Conservation (phyloP, 2,797 vertebrate species). For the Menidia menidia region DNA sequence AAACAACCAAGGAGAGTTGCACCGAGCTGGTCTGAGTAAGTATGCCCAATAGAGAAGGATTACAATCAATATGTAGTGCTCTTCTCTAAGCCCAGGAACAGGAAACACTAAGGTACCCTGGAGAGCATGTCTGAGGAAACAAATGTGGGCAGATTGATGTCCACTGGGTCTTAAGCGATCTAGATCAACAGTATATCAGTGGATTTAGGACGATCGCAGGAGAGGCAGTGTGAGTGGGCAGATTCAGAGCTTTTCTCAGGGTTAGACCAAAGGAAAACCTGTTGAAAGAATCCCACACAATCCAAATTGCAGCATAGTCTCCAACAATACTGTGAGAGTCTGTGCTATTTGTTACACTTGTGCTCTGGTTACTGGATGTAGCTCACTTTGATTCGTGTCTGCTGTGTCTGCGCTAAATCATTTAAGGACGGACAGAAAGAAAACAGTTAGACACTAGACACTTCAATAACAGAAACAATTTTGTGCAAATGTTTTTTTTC, state of each 20-base stretch:
- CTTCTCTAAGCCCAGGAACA: conserved; percentile 21
- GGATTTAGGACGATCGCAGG: conserved; percentile 56
- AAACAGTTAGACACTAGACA: conserved; percentile 41
- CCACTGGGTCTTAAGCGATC: conserved; percentile 62
- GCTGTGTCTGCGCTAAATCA: conserved; percentile 41
- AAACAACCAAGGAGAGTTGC: background rate
- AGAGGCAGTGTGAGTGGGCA: conserved; percentile 59
- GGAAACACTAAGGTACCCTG: conserved; percentile 42
- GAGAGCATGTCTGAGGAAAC: conserved; percentile 61
- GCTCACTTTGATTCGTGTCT: conserved; percentile 46
- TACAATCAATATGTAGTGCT: conserved; percentile 25
- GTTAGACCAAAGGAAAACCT: conserved; percentile 39
- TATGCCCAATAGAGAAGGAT: conserved; percentile 18
- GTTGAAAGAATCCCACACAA: conserved; percentile 27
- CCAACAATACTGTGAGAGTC: conserved; percentile 40
- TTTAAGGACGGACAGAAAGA: conserved; percentile 38
- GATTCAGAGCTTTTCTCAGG: conserved; percentile 37
- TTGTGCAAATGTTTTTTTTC: conserved; percentile 41
- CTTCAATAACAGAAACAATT: conserved; percentile 76
- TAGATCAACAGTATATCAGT: conserved; percentile 44
- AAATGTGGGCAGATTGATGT: conserved; percentile 57
- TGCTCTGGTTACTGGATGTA: conserved; percentile 12
- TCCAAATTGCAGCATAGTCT: conserved; percentile 31
- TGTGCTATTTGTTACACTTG: conserved; percentile 31
- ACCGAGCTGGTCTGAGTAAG: conserved; percentile 1